Conservation (phyloP, 1,140 invertebrate species). For the Calycopis cecrops region DNA sequence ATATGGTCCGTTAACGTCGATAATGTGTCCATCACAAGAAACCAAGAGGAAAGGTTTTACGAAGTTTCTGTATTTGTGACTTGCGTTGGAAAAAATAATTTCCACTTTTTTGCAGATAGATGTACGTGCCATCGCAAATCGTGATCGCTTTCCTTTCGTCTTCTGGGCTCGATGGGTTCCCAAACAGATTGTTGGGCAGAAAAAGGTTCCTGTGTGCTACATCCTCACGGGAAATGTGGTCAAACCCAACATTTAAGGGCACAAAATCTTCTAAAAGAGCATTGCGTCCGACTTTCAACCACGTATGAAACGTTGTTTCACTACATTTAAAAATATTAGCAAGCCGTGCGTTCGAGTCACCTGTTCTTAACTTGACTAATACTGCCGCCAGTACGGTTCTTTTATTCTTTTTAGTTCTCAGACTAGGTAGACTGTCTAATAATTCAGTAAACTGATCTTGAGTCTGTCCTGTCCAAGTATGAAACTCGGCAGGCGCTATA, state of each 20-base stretch:
- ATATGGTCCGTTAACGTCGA: too few relatives aligned
- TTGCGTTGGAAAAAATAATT: too few relatives aligned
- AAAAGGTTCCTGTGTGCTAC: slow-evolving; percentile 12
- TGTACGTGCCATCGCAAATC: slow-evolving; percentile 26
- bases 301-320: slow-evolving; percentile 12
- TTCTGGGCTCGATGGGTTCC: slow-evolving; percentile 11
- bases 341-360: slow-evolving; percentile 13
- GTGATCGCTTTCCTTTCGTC: slow-evolving; percentile 14
- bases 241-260: slow-evolving; percentile 13
- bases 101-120: slow-evolving; percentile 27
- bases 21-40: too few relatives aligned
- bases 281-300: slow-evolving; percentile 13
- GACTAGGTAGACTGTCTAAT: slow-evolving; percentile 12
- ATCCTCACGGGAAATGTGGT: slow-evolving; percentile 13
- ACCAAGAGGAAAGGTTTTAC: too few relatives aligned
- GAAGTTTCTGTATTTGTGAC: too few relatives aligned
- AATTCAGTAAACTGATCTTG: slow-evolving; percentile 16
- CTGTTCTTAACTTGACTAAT: slow-evolving; percentile 14
- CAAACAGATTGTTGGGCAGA: slow-evolving; percentile 16
- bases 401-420: slow-evolving; percentile 8
- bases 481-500: slow-evolving; percentile 12
- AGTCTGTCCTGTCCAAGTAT: slow-evolving; percentile 10
- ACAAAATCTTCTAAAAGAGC: slow-evolving; percentile 16
- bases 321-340: slow-evolving; percentile 12
- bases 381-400: slow-evolving; percentile 11